Evolutionary conservation across 2,888 invertebrate genomes (phyloP).

Genomic region (Eristalis intricaria): DNA sequence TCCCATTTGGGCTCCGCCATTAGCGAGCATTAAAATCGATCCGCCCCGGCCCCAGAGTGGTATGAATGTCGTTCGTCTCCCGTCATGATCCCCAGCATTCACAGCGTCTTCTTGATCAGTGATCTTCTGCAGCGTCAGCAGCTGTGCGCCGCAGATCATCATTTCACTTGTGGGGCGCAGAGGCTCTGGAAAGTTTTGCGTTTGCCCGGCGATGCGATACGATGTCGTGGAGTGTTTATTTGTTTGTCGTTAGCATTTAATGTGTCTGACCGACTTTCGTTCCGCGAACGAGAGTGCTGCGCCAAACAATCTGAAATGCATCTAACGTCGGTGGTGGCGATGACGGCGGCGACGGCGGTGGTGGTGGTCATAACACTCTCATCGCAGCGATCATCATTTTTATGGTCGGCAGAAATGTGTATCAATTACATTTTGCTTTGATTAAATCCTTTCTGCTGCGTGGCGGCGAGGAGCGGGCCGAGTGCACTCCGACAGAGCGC

Average conservation of each 20-base stretch:
- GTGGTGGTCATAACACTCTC: slow-evolving; percentile 56
- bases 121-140: not conserved
- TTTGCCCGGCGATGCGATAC: not conserved
- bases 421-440: slow-evolving; percentile 61
- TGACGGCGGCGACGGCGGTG: slow-evolving; percentile 3
- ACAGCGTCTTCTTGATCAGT: slow-evolving; percentile 1
- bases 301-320: slow-evolving; percentile 1
- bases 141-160: slow-evolving; percentile 25
- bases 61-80: slow-evolving; percentile 34
- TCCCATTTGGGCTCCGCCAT: slow-evolving; percentile 34
- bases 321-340: slow-evolving; percentile 29
- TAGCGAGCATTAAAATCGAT: slow-evolving; percentile 65
- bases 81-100: slow-evolving; percentile 13
- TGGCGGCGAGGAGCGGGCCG: not conserved
- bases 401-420: slow-evolving; percentile 51
- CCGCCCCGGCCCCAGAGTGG: slow-evolving; percentile 46
- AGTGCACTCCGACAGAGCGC: not conserved
- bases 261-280: slow-evolving; percentile 68
- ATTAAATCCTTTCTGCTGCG: slow-evolving; percentile 40
- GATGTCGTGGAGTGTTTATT: slow-evolving; percentile 11
- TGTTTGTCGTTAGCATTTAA: slow-evolving; percentile 61
- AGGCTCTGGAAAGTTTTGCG: slow-evolving; percentile 45
- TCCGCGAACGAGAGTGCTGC: not conserved
- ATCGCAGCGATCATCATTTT: slow-evolving; percentile 63
- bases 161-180: slow-evolving; percentile 30